These are phyloP conservation scores for Chlorops oryzae DNA, from an alignment of 1,140 invertebrate genomes.

Conservation along the genomic window DNA sequence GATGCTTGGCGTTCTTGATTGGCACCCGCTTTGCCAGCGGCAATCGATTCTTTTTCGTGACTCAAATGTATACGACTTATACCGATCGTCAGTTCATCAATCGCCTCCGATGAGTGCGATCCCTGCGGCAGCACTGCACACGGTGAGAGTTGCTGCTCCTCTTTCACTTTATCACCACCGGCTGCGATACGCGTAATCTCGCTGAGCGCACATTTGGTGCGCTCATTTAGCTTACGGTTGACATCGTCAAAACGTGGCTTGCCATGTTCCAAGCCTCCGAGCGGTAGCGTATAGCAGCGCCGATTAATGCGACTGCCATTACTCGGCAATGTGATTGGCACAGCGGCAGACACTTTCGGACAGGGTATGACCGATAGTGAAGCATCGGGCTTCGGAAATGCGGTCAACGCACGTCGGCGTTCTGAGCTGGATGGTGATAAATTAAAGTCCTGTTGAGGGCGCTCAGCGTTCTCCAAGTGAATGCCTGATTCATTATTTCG, in stretches of 20 bases:
- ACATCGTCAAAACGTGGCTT: conserved; percentile 19
- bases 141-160: no score
- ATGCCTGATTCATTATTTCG: conserved; percentile 41
- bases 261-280: conserved; percentile 5
- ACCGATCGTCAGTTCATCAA: neutral
- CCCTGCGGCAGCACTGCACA: no score
- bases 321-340: neutral
- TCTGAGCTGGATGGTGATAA: conserved; percentile 19
- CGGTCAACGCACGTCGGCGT: conserved; percentile 17
- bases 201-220: conserved; percentile 38
- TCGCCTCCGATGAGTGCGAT: conserved; percentile 5
- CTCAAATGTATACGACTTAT: conserved; percentile 5
- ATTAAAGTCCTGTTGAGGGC: no score
- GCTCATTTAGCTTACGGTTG: conserved; percentile 34
- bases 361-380: neutral
- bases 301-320: conserved; percentile 8
- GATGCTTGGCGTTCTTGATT: neutral
- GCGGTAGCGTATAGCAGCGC: conserved; percentile 16
- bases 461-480: conserved; percentile 48
- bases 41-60: neutral
- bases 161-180: no score
- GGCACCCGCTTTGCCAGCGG: neutral
- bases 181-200: conserved; percentile 37
- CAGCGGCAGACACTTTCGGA: neutral
- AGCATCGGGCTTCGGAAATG: conserved; percentile 9